Evolutionary conservation across 2,888 invertebrate genomes (phyloP), one percentile per base, ranked within the genome.

Genomic region (Sinopyrophorus schimmeli): DNA sequence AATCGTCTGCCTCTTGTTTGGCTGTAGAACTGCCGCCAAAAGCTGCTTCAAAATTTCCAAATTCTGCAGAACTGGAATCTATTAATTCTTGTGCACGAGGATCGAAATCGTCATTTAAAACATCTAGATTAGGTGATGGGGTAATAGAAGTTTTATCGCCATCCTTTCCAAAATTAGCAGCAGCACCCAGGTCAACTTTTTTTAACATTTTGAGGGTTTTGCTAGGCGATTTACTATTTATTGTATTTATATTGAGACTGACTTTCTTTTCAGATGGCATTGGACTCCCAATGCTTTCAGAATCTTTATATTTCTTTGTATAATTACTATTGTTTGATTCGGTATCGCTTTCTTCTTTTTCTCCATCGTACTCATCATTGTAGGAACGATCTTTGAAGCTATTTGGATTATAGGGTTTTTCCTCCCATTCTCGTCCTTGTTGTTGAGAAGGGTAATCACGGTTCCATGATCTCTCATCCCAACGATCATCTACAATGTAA

Each of bases 21-120:
- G 53, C 17, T 1, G 47, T 20, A 3, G 56, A 3, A 7, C 47
- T 63, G 12, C 55, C 50, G n/a, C 59, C 53, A 69, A 89, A 89
- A 0, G 86, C 89, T 53, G 82, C 78, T 3, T 83, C 76, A 68
- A 91, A 91, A 73, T 90, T 89, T 0, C 89, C 89, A 70, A 91
- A 91, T 47, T 89, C 89, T 23, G 72, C 66, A 20, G 66, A 26
- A 1, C 51, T 43, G 3, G 55, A 16, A 1, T 55, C 38, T 6
- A 48, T 57, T 18, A 32, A 43, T 53, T 79, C 79, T 3, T 69
- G 71, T 30, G 76, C 74, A 42, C 76, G 62, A 1, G 82, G 85
- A 67, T 84, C 79, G 40, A 85, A 83, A 61, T 85, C 84, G 32
- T 82, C 80, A 37, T 81, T 80, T 3, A 82, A 60, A 35, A 82